Conservation (phyloP, 2,888 invertebrate species). For the Stictocephala bisonia region DNA sequence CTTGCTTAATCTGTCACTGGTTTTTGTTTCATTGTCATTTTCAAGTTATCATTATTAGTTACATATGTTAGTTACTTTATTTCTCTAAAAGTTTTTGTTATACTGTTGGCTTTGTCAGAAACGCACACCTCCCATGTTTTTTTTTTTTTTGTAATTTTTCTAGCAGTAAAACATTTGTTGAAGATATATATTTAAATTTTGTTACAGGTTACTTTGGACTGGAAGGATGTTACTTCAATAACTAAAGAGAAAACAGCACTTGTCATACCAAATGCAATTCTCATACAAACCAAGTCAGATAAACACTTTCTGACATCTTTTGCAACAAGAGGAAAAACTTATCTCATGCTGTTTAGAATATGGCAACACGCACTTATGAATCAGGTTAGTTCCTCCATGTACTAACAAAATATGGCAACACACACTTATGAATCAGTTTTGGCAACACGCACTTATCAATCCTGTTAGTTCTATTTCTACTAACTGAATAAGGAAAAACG, state of each 20-base stretch:
- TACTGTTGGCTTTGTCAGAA: too few relatives aligned
- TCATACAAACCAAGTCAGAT: constrained; percentile 82
- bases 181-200: not conserved
- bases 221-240: constrained; percentile 92
- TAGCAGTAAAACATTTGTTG: too few relatives aligned
- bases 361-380: constrained; percentile 97
- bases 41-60: too few relatives aligned
- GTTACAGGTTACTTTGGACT: constrained; percentile 76
- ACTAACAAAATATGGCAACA: constrained; percentile 98
- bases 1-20: too few relatives aligned
- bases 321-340: constrained; percentile 92
- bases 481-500: constrained; percentile 97
- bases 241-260: constrained; percentile 94
- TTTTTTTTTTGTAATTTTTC: too few relatives aligned
- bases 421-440: constrained; percentile 86
- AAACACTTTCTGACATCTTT: constrained; percentile 96
- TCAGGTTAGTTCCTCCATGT: constrained; percentile 73
- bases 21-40: too few relatives aligned
- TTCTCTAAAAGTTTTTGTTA: too few relatives aligned
- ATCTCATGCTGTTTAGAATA: constrained; percentile 93
- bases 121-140: too few relatives aligned
- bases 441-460: too few relatives aligned
- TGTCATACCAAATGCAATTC: constrained; percentile 97
- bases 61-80: too few relatives aligned
- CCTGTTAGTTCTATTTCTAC: too few relatives aligned